phyloP scores from a whole-genome alignment of 2,888 invertebrate genomes.

The Argynnis bischoffii region DNA sequence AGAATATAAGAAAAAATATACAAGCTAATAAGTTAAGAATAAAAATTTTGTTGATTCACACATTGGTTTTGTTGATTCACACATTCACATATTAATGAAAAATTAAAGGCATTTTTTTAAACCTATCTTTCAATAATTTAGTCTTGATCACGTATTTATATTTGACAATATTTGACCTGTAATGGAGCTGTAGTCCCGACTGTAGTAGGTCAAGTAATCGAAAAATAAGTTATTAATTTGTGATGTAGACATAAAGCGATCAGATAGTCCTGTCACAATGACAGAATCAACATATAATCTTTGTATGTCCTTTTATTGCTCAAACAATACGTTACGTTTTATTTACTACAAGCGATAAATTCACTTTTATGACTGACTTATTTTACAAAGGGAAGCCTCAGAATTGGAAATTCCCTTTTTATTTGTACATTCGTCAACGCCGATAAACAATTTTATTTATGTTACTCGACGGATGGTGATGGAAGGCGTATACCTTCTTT shows the following conservation, averaged over 20 bases:
- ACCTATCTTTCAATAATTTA: too few species aligned
- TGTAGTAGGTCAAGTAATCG: too few species aligned
- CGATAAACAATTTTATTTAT: conserved; percentile 71
- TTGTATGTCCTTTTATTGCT: conserved; percentile 13
- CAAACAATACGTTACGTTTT: conserved; percentile 71
- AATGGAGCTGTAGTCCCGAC: too few species aligned
- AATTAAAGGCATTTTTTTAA: too few species aligned
- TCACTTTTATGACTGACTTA: conserved; percentile 75
- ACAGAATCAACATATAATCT: background rate
- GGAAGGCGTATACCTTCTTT: conserved; percentile 18
- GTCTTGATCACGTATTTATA: too few species aligned
- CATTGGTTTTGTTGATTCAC: too few species aligned
- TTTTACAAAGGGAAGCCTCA: conserved; percentile 60
- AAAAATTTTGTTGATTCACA: too few species aligned
- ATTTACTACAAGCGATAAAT: conserved; percentile 75
- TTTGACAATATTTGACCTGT: too few species aligned
- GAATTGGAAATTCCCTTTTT: conserved; percentile 61
- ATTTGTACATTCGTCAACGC: conserved; percentile 53
- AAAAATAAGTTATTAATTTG: background rate
- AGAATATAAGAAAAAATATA: too few species aligned
- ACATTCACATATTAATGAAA: too few species aligned
- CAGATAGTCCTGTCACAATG: conserved; percentile 1
- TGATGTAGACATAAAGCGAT: background rate
- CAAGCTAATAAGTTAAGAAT: too few species aligned
- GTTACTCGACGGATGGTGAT: conserved; percentile 38